Evolutionary conservation across 2,797 vertebrate genomes (phyloP), one percentile per base, ranked within the genome.

Genomic region (Pitangus sulphuratus): DNA sequence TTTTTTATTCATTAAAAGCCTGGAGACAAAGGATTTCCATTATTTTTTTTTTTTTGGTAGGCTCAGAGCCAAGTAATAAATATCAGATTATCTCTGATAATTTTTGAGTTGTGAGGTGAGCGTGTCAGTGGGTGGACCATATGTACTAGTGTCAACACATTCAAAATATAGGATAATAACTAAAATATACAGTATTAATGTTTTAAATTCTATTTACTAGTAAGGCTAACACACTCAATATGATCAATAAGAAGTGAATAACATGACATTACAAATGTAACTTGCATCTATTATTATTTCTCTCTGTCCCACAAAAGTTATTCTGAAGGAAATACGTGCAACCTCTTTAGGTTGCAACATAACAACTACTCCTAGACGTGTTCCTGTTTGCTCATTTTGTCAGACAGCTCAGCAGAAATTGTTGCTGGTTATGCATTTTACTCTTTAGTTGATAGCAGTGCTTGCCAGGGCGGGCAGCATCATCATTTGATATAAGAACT

Each of bases 151-250:
- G 79, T 78, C 93, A 95, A 95, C 51, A 97, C 86, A 96, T 87
- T 93, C 33, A 96, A 91, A 95, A 88, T 58, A 72, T 24, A 76
- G 80, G 26, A 69, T 70, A 95, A 96, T 57, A 95, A 94, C 86
- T 89, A 81, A 95, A 96, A 91, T 75, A 81, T 44, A 88, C 64
- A 93, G 76, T 71, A 96, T 84, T 9, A 96, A 57, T 66, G 71
- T 64, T 94, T 97, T 95, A 95, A 95, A 85, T 95, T 76, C 70
- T 94, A 42, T 87, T 97, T 94, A 86, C 82, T 72, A 42, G 80
- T 95, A 79, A 24, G 35, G 93, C 72, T 85, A 95, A 94, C 83
- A 97, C 88, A 92, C 58, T 94, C 90, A 96, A 76, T 74, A 56
- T 26, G 76, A 89, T 94, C 69, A 74, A 56, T 30, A 65, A 58